Base-by-base conservation (phyloP, 2,113 vertebrate species). In the Crotalus viridis region DNA sequence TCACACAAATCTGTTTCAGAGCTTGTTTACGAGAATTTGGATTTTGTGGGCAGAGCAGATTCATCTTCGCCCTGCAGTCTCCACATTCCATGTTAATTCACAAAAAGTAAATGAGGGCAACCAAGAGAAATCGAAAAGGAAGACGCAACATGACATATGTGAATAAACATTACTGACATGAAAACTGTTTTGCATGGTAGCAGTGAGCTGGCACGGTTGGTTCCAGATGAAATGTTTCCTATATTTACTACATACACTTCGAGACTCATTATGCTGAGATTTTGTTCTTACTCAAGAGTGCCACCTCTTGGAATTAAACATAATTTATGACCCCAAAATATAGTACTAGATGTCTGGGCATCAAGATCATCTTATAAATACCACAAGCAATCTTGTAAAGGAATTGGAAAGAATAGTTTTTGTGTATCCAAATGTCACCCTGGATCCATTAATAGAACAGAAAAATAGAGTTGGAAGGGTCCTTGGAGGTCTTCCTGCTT, bases 171-270 rank as follows among this genome's bases (percentile, higher is more conserved):
- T n/a, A 54, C 33, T 69, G 28, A 87, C 89, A 48, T 56, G 61
- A 24, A 74, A 74, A 57, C 21, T 88, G 88, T 21, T 81, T 85
- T 22, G 48, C 26, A 57, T 91, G 39, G 21, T 57, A 57, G 52
- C 57, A 61, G 85, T 22, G 33, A 19, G 28, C 15, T 46, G 43
- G 89, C 59, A 57, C 12, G 28, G n/a, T 88, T 64, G 87, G 61
- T 81, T 81, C 86, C 89, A 88, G 89, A 88, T 81, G 22, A 74
- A 91, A 88, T 55, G 43, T 55, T 88, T 56, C 85, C 89, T 93
- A 54, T 28, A 33, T 90, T 88, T 91, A 87, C 64, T 13, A 39
- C n/a, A 55, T 56, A 46, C 21, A 64, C 55, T 91, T 87, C 2
- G 43, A 88, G 69, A 59, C 1, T 86, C 5, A 4, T 81, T 39